Base-by-base conservation (phyloP, 2,888 invertebrate species). In the Ormyrus nitidulus region DNA sequence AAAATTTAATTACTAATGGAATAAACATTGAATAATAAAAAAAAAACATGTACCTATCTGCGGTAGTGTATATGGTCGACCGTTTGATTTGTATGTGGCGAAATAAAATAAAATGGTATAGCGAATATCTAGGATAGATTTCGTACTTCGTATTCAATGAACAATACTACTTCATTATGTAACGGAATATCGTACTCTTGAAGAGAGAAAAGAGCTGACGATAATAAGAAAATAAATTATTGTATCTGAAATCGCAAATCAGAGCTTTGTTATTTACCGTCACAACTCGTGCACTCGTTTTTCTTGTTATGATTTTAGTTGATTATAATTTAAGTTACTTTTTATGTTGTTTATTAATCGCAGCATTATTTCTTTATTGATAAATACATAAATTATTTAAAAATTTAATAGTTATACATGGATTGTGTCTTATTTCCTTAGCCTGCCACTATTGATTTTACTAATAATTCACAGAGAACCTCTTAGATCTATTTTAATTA, bases 101-200 rank as follows among this genome's bases (percentile, higher is more conserved):
- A 78, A 51, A 19, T 53, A 65, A 58, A 75, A 64, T 69, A 82
- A 84, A 85, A 82, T 83, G 82, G 83, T 84, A 78, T 85, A 86
- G 83, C 83, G 79, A 83, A 84, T 84, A 86, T 85, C 83, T 84
- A 83, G 75, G 80, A 84, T 86, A 87, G 87, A 84, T 87, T 88
- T 88, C 87, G 85, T 87, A 88, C 85, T 87, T 86, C 85, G 85
- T 87, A 86, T 86, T 87, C 84, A 86, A 85, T 84, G 84, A 34
- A 86, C 79, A 85, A 85, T 85, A 85, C 84, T 85, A 83, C 84
- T 84, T 84, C 81, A 85, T 87, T 85, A 84, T 86, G 84, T 86
- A 87, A 85, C 83, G 83, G 83, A 86, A 85, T 85, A 83, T 83
- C 82, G 80, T 83, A 85, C 86, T 86, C 85, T 86, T 85, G 79